Base-by-base conservation (phyloP, 37 sponge, comb jelly and placozoan genomes). In the Theonella swinhoei region DNA sequence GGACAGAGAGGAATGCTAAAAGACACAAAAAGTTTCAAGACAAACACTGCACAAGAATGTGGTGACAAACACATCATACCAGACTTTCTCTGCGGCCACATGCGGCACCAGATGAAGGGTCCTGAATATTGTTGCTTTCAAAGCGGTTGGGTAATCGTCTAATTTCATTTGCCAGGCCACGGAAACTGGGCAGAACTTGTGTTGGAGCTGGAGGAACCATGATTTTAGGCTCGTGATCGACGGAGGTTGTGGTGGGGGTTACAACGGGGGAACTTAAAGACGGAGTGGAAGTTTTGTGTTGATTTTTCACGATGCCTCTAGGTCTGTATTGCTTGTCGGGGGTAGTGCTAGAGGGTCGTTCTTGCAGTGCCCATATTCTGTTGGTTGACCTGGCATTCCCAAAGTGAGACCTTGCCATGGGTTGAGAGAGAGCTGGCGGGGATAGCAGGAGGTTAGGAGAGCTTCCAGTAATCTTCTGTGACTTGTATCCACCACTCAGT, bases 311-410 rank as follows among this genome's bases (percentile, higher is more conserved):
- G 7, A 7, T 14, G 54, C 54, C 54, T 7, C 7, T 47, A 17
- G 54, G 54, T 30, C 80, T 39, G 69, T 39, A 39, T 19, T 38
- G 67, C 32, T 32, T 47, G 22, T 42, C 58, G 26, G 80, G 67
- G 30, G 59, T 31, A 3, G 80, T 41, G 5, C 69, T 80, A 32
- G 67, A 68, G 8, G 80, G 68, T 22, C 58, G 68, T 28, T 65
- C 20, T 1, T 36, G 19, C 64, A 47, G 11, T 14, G 14, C 14
- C 14, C 54, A 17, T 14, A 17, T 7, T 47, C 54, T 47, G 54
- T 14, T 47, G 54, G 7, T 7, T 17, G 54, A 14, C 54, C 54
- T 14, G 7, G 11, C 54, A 7, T 17, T 7, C 14, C 7, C 11
- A 14, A 17, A 17, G 7, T 7, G 14, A 14, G 11, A 7, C 11